Conservation (phyloP, 2,888 invertebrate species). For the Steinernema hermaphroditum region DNA sequence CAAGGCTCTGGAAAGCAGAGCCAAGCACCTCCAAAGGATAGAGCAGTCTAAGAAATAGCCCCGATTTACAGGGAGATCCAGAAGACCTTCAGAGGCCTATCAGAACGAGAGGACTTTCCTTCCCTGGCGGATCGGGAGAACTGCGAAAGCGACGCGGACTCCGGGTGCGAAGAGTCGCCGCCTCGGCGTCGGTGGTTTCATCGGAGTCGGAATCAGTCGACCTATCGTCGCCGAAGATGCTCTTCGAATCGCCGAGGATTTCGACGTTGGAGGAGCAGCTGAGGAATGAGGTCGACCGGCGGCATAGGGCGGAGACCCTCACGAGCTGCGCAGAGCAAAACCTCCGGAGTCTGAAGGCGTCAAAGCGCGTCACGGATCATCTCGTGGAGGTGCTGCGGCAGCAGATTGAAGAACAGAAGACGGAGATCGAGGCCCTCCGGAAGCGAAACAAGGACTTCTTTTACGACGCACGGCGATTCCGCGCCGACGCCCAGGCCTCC, state of each 20-base stretch:
- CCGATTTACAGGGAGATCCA: too few species aligned
- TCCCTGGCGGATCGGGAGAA: too few species aligned
- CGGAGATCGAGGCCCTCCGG: background rate
- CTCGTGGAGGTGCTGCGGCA: background rate
- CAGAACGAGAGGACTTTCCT: too few species aligned
- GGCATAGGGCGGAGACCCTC: background rate
- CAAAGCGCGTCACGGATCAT: background rate
- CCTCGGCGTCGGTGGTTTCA: background rate
- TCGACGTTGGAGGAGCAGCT: background rate
- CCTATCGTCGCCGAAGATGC: background rate
- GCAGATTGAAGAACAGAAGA: conserved; percentile 2
- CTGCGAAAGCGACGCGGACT: too few species aligned
- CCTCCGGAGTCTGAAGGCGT: background rate
- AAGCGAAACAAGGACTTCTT: background rate
- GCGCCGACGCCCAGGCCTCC: background rate
- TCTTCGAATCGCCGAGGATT: background rate
- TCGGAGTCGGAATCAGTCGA: background rate
- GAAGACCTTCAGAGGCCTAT: too few species aligned
- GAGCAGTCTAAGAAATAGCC: too few species aligned
- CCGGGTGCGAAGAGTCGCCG: too few species aligned
- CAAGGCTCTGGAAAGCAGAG: too few species aligned
- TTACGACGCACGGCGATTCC: conserved; percentile 17
- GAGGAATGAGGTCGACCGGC: background rate
- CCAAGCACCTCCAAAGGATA: too few species aligned
- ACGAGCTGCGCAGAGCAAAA: background rate